Evolutionary conservation across 1,140 invertebrate genomes (phyloP), one percentile per base, ranked within the genome.

Genomic region (Venustaconcha ellipsiformis): DNA sequence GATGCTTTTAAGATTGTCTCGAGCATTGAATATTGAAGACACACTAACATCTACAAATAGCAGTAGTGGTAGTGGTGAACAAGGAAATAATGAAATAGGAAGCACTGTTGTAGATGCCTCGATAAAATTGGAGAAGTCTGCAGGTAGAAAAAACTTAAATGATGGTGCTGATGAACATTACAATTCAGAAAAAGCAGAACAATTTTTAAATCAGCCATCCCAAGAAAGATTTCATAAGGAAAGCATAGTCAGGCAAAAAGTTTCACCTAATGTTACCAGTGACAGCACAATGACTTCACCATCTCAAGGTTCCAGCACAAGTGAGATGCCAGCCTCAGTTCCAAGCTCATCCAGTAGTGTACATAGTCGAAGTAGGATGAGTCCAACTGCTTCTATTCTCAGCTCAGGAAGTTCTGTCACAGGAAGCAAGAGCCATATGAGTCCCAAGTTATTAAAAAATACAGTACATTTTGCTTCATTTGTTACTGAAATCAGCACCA

Each of bases 381-480:
- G 75, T 67, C 75, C 75, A 55, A 72, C 69, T 72, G 66, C 69
- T 14, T 82, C 80, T 4, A 76, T 72, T n/a, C 70, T 79, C 23
- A 79, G 74, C 68, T 76, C 80, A 26, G 74, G 66, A 20, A 80
- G 81, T 26, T 83, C 81, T 62, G 79, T 81, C 6, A 78, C 64
- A 63, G 78, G 70, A 62, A 71, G 75, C 56, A 60, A 65, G 30
- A 71, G 60, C 69, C 78, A 82, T 64, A 84, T 84, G 78, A 87
- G 86, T 73, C 86, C 86, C 48, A 86, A 86, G 72, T 86, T 81
- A 57, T 65, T 82, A 58, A 86, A 86, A 76, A 85, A 82, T 70
- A 83, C 82, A 55, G 86, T 87, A 18, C 86, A 87, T 71, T 87
- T 87, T 81, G 76, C 84, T 20, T 78, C 82, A 20, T 78, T 82